Evolutionary conservation across 2,797 vertebrate genomes (phyloP), one percentile per base, ranked within the genome.

Genomic region (Esox masquinongy): DNA sequence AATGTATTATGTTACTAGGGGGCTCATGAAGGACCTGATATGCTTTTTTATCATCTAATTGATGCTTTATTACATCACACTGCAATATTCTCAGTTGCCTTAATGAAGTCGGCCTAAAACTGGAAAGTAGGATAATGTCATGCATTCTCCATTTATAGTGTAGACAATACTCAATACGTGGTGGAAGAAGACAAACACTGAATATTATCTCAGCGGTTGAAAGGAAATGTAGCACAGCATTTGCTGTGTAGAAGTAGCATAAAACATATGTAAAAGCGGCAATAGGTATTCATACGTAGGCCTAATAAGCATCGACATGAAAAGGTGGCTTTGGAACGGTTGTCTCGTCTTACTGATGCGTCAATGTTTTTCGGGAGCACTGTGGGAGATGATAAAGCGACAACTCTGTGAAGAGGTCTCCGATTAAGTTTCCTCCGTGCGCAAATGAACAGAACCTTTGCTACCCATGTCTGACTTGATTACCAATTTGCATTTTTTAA

Each of bases 401-500:
- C 85, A 85, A 83, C 77, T 91, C 83, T 83, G 82, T 83, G 75
- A 80, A 83, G 77, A 81, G 84, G 76, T 81, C 84, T 89, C 78
- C 85, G 83, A 90, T 89, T 83, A 91, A 88, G 87, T 93, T 89
- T 92, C 91, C 88, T 82, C 80, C 82, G 90, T 82, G 75, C 84
- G 81, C 84, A 88, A 90, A 91, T 89, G 88, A 94, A 80, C 85
- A 86, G 80, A 89, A 90, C 89, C 79, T 75, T 86, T 75, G 84
- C 88, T 87, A 86, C 88, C 86, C 74, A 79, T 88, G 87, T 92
- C 89, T 93, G 91, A 90, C 88, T 92, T 90, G 90, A 91, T 92
- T 92, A 91, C 88, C 85, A 91, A 93, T 94, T 94, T 91, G 90
- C 92, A 93, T 93, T 93, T 94, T 92, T 92, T 47, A 47, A 92